These are phyloP conservation scores for Acanthiza pusilla DNA, from an alignment of 2,797 vertebrate species.

Conservation along the genomic window DNA sequence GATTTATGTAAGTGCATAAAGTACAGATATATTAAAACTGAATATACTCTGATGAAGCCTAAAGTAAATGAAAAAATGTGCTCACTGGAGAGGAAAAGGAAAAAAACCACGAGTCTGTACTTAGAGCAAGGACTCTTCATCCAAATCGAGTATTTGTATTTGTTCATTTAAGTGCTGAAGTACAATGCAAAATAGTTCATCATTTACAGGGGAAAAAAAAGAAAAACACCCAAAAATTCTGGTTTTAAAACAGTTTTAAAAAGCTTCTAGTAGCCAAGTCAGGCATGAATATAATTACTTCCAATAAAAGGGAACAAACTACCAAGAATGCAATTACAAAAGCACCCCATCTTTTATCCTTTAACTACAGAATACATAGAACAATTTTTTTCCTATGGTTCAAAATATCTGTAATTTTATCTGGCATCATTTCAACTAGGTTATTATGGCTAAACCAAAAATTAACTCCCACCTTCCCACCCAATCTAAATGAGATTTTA, in stretches of 20 bases:
- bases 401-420: conserved; percentile 36
- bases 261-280: not conserved
- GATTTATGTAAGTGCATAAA: conserved; percentile 35
- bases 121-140: not conserved
- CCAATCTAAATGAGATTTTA: not conserved
- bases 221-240: not conserved
- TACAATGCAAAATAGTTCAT: not conserved
- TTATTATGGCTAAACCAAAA: conserved; percentile 33
- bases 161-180: not conserved
- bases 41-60: conserved; percentile 29
- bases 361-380: not conserved
- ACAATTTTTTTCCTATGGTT: not conserved
- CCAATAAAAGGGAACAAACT: not conserved
- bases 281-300: not conserved
- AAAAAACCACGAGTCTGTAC: not conserved
- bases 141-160: not conserved
- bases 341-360: not conserved
- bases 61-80: conserved; percentile 7
- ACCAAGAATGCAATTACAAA: not conserved
- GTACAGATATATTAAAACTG: not conserved
- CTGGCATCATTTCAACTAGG: not conserved
- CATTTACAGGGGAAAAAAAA: not conserved
- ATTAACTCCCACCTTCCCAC: not conserved
- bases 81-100: not conserved
- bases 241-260: not conserved